Conservation (phyloP, 2,888 invertebrate species). For the Pseudococcus viburni region DNA sequence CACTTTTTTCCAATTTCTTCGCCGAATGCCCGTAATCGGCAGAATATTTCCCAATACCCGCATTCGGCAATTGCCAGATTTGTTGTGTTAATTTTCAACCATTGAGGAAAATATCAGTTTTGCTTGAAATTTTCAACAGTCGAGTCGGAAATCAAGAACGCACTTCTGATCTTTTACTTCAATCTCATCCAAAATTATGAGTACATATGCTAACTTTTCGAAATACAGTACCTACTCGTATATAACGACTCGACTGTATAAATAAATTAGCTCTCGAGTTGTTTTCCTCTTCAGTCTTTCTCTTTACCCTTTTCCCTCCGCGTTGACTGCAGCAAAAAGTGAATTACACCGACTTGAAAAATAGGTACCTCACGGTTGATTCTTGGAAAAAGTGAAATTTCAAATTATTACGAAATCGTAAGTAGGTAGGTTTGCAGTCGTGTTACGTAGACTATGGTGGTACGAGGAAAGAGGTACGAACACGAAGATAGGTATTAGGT, state of each 20-base stretch:
- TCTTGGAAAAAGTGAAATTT: conserved; percentile 14
- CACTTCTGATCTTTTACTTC: background rate
- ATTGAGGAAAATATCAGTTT: too few relatives aligned
- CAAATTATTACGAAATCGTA: background rate
- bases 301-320: background rate
- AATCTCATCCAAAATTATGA: background rate
- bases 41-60: too few relatives aligned
- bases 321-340: background rate
- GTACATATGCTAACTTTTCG: background rate
- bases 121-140: too few relatives aligned
- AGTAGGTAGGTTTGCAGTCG: background rate
- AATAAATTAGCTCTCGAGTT: background rate
- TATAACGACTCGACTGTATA: background rate
- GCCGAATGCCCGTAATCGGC: too few relatives aligned
- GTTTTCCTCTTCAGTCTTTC: background rate
- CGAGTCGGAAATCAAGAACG: background rate
- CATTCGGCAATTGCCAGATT: too few relatives aligned
- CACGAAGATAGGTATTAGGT: background rate
- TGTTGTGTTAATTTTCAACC: too few relatives aligned
- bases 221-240: background rate
- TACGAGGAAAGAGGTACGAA: background rate
- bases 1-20: too few relatives aligned
- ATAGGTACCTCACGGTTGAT: background rate
- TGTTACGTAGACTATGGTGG: too few relatives aligned
- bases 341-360: background rate